These are phyloP conservation scores for Sisyra nigra DNA, from an alignment of 2,888 invertebrate genomes.

Conservation along the genomic window DNA sequence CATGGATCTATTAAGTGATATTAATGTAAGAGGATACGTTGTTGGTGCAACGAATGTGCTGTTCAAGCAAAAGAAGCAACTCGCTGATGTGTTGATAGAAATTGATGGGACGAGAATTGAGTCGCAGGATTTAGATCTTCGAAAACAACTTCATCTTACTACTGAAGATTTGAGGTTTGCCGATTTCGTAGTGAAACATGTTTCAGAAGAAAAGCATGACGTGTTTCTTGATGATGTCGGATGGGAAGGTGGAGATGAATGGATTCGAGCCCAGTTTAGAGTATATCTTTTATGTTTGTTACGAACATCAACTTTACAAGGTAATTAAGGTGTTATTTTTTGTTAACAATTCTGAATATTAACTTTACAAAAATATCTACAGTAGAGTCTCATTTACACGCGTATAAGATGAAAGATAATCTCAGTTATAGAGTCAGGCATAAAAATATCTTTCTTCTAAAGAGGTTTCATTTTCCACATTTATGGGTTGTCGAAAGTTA, in stretches of 20 bases:
- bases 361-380: too few relatives aligned
- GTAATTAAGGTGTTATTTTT: slow-evolving; percentile 27
- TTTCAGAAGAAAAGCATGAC: slow-evolving; percentile 44
- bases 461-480: too few relatives aligned
- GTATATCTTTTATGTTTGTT: slow-evolving; percentile 69
- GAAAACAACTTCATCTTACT: slow-evolving; percentile 70
- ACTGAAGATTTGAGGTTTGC: slow-evolving; percentile 94
- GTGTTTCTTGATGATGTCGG: slow-evolving; percentile 56
- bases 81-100: slow-evolving; percentile 86
- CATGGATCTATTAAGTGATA: slow-evolving; percentile 77
- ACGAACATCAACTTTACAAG: slow-evolving; percentile 59
- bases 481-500: too few relatives aligned
- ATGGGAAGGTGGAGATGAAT: slow-evolving; percentile 90
- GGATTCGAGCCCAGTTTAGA: slow-evolving; percentile 90
- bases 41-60: slow-evolving; percentile 98
- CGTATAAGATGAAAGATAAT: too few relatives aligned
- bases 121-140: slow-evolving; percentile 56
- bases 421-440: too few relatives aligned
- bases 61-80: slow-evolving; percentile 85
- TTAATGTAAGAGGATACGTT: slow-evolving; percentile 70
- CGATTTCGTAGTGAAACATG: slow-evolving; percentile 74
- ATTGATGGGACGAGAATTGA: slow-evolving; percentile 77
- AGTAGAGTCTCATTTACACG: too few relatives aligned
- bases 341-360: background rate
- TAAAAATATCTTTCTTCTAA: too few relatives aligned